Evolutionary conservation across 2,797 vertebrate genomes (phyloP), one percentile per base, ranked within the genome.

Genomic region (Eleutherodactylus coqui): DNA sequence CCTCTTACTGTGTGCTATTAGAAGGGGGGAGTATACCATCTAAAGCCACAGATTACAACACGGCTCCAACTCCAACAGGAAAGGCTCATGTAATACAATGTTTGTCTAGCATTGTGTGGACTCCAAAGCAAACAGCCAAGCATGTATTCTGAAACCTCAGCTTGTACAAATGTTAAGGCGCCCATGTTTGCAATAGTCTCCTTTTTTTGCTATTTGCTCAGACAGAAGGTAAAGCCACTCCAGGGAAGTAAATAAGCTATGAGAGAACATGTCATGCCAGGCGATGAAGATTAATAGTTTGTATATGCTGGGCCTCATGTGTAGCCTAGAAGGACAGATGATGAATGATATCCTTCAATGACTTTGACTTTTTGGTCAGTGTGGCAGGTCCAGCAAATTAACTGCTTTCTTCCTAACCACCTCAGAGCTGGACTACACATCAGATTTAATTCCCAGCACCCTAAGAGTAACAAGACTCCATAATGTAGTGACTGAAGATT

Each of bases 111-210:
- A 86, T 88, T 85, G 86, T 87, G 11, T 17, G 60, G 82, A 75
- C 84, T 91, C 89, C 89, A 91, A 88, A 91, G 85, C 90, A 92
- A 92, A 90, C 55, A 92, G 49, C 83, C 83, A 87, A 90, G 82
- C 87, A 85, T 32, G 86, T 32, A 60, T 85, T 89, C 90, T 70
- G 72, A 91, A 89, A 81, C 86, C 72, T 70, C 79, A 62, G 78
- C 67, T 87, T 88, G 89, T 89, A 88, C 91, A 91, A 91, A 90
- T 82, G 80, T 88, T 88, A 89, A 88, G 82, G 84, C 49, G 0
- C 77, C 83, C 87, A 86, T 91, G 82, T 91, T 91, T 91, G 90
- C 88, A 89, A 75, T 88, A 90, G 86, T 87, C 86, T 87, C 82
- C 86, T 75, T 87, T 87, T 87, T 84, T 70, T 87, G 88, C 85